Evolutionary conservation across 2,113 vertebrate species (phyloP).

Genomic region (Danio rerio): DNA sequence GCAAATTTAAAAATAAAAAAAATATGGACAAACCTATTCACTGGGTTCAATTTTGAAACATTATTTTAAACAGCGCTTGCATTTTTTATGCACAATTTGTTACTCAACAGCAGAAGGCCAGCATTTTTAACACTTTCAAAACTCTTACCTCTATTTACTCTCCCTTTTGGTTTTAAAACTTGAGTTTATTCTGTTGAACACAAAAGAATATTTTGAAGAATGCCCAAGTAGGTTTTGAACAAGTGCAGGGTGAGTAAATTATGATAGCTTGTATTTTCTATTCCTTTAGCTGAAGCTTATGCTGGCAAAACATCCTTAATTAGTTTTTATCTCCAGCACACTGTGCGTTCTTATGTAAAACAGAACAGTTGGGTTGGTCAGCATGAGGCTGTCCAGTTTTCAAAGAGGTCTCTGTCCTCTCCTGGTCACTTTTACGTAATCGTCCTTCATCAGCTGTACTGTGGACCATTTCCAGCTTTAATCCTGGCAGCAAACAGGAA

Average conservation of each 20-base stretch:
- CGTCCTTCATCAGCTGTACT: background rate
- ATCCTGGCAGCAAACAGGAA: conserved; percentile 20
- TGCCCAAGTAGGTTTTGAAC: too few species aligned
- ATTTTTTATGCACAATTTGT: too few species aligned
- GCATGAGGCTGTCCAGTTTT: conserved; percentile 2
- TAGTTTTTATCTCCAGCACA: background rate
- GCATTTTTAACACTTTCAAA: background rate
- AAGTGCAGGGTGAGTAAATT: too few species aligned
- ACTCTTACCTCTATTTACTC: background rate
- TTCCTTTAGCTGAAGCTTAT: background rate
- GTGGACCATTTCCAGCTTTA: conserved; percentile 17
- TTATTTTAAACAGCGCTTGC: too few species aligned
- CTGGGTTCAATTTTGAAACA: too few species aligned
- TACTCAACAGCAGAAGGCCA: too few species aligned
- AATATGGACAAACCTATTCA: too few species aligned
- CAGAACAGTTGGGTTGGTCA: background rate
- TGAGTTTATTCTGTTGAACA: background rate
- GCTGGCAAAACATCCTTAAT: background rate
- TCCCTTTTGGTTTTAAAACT: background rate
- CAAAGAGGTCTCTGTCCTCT: background rate
- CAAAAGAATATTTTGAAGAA: too few species aligned
- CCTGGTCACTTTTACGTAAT: background rate
- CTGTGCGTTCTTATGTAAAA: background rate
- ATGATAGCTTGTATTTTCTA: too few species aligned
- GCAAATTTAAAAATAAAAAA: too few species aligned